Conservation (phyloP, 2,888 invertebrate species). For the Brenthis ino region DNA sequence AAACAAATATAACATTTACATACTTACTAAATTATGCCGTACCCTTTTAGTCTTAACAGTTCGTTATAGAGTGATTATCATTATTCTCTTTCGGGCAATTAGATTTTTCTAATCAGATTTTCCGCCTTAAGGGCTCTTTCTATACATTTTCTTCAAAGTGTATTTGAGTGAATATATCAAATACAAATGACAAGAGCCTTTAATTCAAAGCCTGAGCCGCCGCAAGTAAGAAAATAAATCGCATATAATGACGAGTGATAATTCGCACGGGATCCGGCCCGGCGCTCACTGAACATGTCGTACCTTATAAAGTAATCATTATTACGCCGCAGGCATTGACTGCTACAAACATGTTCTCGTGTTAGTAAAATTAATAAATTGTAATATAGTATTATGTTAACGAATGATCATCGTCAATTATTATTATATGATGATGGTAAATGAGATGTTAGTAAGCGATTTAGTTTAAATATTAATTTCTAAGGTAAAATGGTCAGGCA, state of each 20-base stretch:
- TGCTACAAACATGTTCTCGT: conserved; percentile 21
- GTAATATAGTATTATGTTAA: conserved; percentile 22
- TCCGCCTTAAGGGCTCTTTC: too few species aligned
- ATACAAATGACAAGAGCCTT: conserved; percentile 62
- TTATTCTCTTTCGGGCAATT: too few species aligned
- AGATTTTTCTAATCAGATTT: too few species aligned
- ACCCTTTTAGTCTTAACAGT: too few species aligned
- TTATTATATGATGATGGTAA: neutral
- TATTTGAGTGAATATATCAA: conserved; percentile 54
- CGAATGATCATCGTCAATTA: conserved; percentile 1
- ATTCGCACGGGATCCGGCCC: conserved; percentile 52
- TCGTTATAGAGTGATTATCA: too few species aligned
- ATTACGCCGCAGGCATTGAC: conserved; percentile 34
- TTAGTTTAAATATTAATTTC: neutral
- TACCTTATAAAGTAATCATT: conserved; percentile 44
- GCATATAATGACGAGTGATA: conserved; percentile 68
- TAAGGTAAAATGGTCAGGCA: too few species aligned
- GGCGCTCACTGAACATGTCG: conserved; percentile 34
- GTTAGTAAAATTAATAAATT: conserved; percentile 30
- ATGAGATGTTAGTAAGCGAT: neutral
- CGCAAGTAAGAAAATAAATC: conserved; percentile 56
- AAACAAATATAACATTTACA: too few species aligned
- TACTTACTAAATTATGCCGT: too few species aligned
- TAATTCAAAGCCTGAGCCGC: conserved; percentile 71
- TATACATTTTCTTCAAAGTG: neutral